Evolutionary conservation across 2,888 invertebrate species (phyloP).

Genomic region (Luffia ferchaultella): DNA sequence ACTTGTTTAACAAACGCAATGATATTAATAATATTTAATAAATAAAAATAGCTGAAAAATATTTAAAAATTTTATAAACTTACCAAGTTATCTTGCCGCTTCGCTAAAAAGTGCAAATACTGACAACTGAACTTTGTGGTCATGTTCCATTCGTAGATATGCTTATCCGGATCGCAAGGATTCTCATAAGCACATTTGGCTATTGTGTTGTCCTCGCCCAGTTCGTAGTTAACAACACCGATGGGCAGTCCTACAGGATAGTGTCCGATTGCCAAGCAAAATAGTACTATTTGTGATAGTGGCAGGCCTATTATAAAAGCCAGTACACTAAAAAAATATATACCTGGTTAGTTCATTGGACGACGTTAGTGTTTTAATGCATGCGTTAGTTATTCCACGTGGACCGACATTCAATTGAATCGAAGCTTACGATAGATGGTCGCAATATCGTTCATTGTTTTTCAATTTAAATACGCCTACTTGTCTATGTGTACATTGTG

Average conservation of each 20-base stretch:
- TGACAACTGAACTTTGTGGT: slow-evolving; percentile 79
- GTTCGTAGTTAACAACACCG: slow-evolving; percentile 84
- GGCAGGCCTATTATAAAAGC: slow-evolving; percentile 87
- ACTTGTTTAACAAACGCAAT: too few species aligned
- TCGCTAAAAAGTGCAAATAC: slow-evolving; percentile 75
- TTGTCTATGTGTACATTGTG: too few species aligned
- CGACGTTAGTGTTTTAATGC: too few species aligned
- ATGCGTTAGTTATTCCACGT: too few species aligned
- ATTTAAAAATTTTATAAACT: too few species aligned
- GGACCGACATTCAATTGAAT: too few species aligned
- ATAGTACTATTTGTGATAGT: slow-evolving; percentile 84
- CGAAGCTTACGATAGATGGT: too few species aligned
- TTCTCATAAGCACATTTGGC: slow-evolving; percentile 49
- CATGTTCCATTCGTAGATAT: slow-evolving; percentile 58
- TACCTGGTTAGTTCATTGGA: slow-evolving; percentile 1
- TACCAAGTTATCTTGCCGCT: slow-evolving; percentile 72
- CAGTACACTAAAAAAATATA: slow-evolving; percentile 70
- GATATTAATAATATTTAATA: too few species aligned
- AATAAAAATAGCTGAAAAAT: too few species aligned
- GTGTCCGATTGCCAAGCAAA: slow-evolving; percentile 89
- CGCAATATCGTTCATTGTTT: too few species aligned
- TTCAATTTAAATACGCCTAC: too few species aligned
- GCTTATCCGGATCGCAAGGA: slow-evolving; percentile 58
- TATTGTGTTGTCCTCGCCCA: slow-evolving; percentile 50
- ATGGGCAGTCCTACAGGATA: slow-evolving; percentile 80